Evolutionary conservation across 2,888 invertebrate species (phyloP).

Genomic region (Drosophila histrio): DNA sequence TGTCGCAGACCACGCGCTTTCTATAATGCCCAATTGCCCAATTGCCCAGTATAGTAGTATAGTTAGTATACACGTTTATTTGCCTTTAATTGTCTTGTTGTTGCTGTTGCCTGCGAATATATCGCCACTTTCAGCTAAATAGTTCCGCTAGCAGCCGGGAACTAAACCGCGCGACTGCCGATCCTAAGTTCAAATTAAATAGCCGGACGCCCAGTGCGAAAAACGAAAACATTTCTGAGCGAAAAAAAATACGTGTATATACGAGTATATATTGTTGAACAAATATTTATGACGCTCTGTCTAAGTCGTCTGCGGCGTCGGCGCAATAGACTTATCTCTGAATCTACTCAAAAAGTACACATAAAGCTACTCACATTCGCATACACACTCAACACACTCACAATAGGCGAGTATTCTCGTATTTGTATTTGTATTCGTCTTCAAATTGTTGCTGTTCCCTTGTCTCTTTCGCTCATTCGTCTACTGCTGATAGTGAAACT

Average conservation of each 20-base stretch:
- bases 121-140: constrained; percentile 32
- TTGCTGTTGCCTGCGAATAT: constrained; percentile 8
- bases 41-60: not conserved
- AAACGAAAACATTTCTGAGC: constrained; percentile 64
- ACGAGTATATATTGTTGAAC: constrained; percentile 27
- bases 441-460: constrained; percentile 46
- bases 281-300: constrained; percentile 72
- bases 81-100: constrained; percentile 23
- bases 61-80: not conserved
- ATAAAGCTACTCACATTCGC: constrained; percentile 12
- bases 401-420: constrained; percentile 7
- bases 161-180: constrained; percentile 61
- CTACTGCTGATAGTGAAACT: constrained; percentile 52
- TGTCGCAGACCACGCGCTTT: constrained; percentile 15
- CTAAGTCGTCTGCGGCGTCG: constrained; percentile 51
- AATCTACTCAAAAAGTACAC: constrained; percentile 31
- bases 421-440: constrained; percentile 6
- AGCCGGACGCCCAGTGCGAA: constrained; percentile 40
- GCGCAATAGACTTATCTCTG: constrained; percentile 57
- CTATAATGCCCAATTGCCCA: constrained; percentile 11
- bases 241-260: constrained; percentile 12
- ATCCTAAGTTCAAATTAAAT: constrained; percentile 50
- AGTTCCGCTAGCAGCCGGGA: constrained; percentile 66
- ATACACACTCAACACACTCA: not conserved
- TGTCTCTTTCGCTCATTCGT: not conserved